These are phyloP conservation scores for Rhopalosiphum maidis DNA, from an alignment of 1,140 invertebrate species.

Conservation along the genomic window DNA sequence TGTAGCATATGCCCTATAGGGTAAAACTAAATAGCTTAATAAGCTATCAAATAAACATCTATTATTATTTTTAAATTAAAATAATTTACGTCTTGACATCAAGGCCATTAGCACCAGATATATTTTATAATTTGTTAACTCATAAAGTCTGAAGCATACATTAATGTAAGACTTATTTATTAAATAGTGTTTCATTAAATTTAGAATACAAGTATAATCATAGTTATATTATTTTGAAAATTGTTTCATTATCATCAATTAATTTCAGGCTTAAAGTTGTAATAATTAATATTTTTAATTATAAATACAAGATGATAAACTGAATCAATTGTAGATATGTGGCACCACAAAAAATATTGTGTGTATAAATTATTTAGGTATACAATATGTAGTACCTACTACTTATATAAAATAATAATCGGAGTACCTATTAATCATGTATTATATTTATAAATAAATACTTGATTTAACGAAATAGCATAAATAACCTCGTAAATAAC, in stretches of 20 bases:
- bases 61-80: conserved; percentile 11
- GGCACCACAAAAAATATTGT: background rate
- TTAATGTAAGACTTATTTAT: background rate
- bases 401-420: no score
- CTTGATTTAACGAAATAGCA: background rate
- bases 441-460: background rate
- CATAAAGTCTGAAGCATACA: background rate
- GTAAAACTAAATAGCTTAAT: background rate
- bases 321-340: background rate
- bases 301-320: background rate
- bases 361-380: background rate
- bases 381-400: background rate
- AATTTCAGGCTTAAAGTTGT: background rate
- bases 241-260: background rate
- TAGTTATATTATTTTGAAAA: background rate
- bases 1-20: background rate
- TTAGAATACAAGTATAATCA: background rate
- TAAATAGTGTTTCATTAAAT: background rate
- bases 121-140: conserved; percentile 4
- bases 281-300: no score
- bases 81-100: background rate
- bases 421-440: background rate
- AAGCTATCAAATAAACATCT: background rate
- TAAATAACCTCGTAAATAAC: background rate
- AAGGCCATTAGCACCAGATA: background rate